Evolutionary conservation across 2,888 invertebrate species (phyloP).

Genomic region (Pardosa pseudoannulata): DNA sequence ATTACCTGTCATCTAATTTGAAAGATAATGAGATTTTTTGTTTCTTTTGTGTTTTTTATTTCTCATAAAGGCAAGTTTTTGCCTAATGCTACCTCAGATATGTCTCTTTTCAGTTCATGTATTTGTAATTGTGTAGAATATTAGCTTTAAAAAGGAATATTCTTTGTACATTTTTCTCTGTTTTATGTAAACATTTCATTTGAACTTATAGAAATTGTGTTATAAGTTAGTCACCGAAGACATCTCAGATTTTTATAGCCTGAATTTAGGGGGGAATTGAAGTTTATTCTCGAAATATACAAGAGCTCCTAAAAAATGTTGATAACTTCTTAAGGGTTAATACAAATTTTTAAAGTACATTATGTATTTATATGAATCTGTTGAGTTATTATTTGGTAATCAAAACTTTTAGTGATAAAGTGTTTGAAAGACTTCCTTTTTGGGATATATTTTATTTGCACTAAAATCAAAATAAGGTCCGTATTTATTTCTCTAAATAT

Average conservation of each 20-base stretch:
- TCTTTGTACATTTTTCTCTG: not conserved
- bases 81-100: constrained; percentile 1
- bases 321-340: too few species aligned
- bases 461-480: not conserved
- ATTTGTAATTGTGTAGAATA: not conserved
- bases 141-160: constrained; percentile 9
- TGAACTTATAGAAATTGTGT: not conserved
- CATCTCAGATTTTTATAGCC: not conserved
- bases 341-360: not conserved
- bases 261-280: too few species aligned
- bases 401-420: not conserved
- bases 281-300: too few species aligned
- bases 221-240: not conserved
- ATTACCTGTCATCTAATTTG: not conserved
- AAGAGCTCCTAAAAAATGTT: too few species aligned
- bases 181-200: not conserved
- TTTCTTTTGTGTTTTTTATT: not conserved
- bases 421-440: not conserved
- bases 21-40: not conserved
- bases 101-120: not conserved
- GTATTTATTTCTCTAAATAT: not conserved
- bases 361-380: not conserved
- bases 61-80: not conserved
- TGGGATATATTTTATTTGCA: not conserved
- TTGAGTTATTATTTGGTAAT: not conserved